Base-by-base conservation (phyloP, 2,113 vertebrate genomes). In the Passer domesticus region DNA sequence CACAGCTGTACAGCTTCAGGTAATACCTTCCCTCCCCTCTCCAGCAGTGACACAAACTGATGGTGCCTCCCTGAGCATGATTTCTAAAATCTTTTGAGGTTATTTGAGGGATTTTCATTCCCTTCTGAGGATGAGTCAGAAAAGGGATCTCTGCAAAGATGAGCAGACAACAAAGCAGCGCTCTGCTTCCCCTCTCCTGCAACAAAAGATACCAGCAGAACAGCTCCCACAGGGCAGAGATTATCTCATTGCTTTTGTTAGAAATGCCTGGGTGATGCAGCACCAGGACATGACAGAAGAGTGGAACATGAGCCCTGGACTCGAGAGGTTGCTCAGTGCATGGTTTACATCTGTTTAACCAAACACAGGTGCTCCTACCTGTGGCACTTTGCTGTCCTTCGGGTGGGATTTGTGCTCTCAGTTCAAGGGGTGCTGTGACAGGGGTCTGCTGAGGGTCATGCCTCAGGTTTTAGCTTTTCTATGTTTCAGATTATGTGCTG, bases 301-400 rank as follows among this genome's bases (percentile, higher is more conserved):
- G 10, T n/a, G 41, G 39, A 78, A 82, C 43, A 15, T 0, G 8
- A 87, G 62, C 77, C 77, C 47, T 66, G 81, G 24, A 10, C 46
- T 35, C 19, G 0, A 33, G 47, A 39, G 43, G 19, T 44, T 0
- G 0, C 56, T 83, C 46, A 15, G 58, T 0, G 7, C 19, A 2
- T 22, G n/a, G 7, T 62, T 86, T 31, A 12, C 53, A 16, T 37
- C 30, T 55, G 47, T 56, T 27, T 27, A 66, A 37, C 21, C 79
- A 44, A 39, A 13, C n/a, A 7, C 39, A 68, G 49, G 11, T 17
- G 22, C 76, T 79, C 56, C 3, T 62, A 3, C 64, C 66, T 39
- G 69, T 7, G 39, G 23, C 2, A 10, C 62, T 84, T 24, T 20
- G 7, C 56, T 25, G 1, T 37, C 66, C 39, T n/a, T 69, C 37